Evolutionary conservation across 2,888 invertebrate species (phyloP).

Genomic region (Nomada goodeniana): DNA sequence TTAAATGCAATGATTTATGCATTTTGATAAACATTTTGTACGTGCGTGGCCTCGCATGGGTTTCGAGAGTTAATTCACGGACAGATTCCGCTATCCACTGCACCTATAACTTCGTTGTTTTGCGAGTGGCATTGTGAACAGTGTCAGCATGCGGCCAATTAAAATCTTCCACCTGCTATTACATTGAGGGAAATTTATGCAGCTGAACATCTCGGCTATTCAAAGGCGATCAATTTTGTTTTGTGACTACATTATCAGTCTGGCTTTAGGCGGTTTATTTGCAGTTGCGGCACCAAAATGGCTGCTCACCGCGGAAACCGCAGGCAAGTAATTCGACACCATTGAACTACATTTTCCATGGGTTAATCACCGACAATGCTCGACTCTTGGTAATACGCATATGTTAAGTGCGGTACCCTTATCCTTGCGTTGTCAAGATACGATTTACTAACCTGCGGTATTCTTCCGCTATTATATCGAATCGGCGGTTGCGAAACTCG

Average conservation of each 20-base stretch:
- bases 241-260: conserved; percentile 54
- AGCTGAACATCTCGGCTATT: conserved; percentile 3
- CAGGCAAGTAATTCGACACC: conserved; percentile 70
- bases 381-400: conserved; percentile 38
- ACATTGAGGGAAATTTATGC: conserved; percentile 14
- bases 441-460: conserved; percentile 13
- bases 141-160: conserved; percentile 22
- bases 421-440: conserved; percentile 14
- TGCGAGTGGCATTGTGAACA: conserved; percentile 3
- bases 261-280: conserved; percentile 67
- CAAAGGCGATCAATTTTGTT: conserved; percentile 28
- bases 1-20: background rate
- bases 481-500: background rate
- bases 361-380: conserved; percentile 71
- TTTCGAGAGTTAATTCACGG: conserved; percentile 3
- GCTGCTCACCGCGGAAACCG: conserved; percentile 68
- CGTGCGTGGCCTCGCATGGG: background rate
- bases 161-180: conserved; percentile 6
- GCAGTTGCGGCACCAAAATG: conserved; percentile 73
- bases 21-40: conserved; percentile 14
- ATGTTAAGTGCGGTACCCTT: conserved; percentile 37
- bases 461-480: conserved; percentile 7
- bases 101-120: conserved; percentile 18
- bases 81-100: background rate
- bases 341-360: conserved; percentile 74